phyloP scores from a whole-genome alignment of 2,797 vertebrate genomes.

The Platalea minor region DNA sequence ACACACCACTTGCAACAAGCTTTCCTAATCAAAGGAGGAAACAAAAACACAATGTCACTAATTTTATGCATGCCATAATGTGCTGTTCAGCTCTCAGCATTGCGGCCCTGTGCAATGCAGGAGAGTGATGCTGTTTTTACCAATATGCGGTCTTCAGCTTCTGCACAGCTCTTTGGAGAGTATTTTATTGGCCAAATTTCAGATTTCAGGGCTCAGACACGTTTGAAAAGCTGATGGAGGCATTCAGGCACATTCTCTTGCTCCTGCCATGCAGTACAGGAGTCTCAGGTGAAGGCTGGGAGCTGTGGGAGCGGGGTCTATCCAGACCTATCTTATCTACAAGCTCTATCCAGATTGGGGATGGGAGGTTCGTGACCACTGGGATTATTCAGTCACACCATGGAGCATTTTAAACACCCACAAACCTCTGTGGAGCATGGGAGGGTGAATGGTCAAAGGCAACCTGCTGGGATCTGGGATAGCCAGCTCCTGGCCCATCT shows the following conservation, averaged over 20 bases:
- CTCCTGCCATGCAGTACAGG: not conserved
- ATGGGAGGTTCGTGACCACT: not conserved
- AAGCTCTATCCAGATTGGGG: not conserved
- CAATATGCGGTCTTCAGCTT: not conserved
- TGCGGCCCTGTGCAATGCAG: not conserved
- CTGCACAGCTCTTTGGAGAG: not conserved
- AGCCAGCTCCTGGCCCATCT: not conserved
- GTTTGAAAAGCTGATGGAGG: not conserved
- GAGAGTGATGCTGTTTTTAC: not conserved
- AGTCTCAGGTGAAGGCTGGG: not conserved
- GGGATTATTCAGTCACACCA: not conserved
- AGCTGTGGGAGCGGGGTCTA: not conserved
- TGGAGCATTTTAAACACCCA: not conserved
- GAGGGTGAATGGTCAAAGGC: not conserved
- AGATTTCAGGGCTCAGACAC: not conserved
- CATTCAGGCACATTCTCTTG: not conserved
- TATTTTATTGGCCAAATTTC: not conserved
- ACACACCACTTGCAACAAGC: slow-evolving; percentile 44
- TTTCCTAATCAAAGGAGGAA: slow-evolving; percentile 46
- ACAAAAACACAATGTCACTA: slow-evolving; percentile 40
- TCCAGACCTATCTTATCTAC: not conserved
- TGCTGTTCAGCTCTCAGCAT: not conserved
- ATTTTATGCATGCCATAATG: not conserved
- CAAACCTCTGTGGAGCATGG: not conserved
- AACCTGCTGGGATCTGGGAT: not conserved